Evolutionary conservation across 2,113 vertebrate species (phyloP), one percentile per base, ranked within the genome.

Genomic region (Dasyornis broadbenti): DNA sequence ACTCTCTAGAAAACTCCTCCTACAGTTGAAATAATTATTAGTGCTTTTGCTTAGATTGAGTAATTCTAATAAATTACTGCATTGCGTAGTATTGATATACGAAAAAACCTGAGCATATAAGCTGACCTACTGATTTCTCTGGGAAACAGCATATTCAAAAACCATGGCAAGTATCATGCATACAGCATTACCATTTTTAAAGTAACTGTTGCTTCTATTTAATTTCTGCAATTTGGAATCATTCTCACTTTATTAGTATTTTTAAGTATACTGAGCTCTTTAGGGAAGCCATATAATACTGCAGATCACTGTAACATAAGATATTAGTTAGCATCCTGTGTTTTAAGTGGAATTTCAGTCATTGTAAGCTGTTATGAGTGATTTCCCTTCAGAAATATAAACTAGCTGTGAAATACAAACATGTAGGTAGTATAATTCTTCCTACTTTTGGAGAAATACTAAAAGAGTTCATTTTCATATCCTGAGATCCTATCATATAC

Each of bases 21-120:
- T 81, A 35, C 11, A 68, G 15, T 7, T 93, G 33, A 80, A 81
- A 54, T 75, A 78, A 89, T 66, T 71, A 35, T 47, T 11, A 3
- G 19, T 49, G 7, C 47, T 92, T 91, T 96, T 96, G 69, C 60
- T 86, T 70, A 91, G 37, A 61, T 76, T 94, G 89, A 93, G 52
- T 89, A n/a, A 69, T 78, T 93, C 83, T 87, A 89, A 91, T 57
- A 73, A 45, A 73, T 53, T 88, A 60, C 82, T 82, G n/a, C 24
- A 66, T 77, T 91, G n/a, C 37, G 4, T 27, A 33, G 9, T 65
- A 45, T 53, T 80, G 63, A 61, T 91, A 30, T 4, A 40, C 57
- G n/a, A 69, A 63, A 90, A 45, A 76, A 40, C 2, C 23, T 82
- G 64, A 37, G 26, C 2, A 30, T 70, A 49, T 72, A 45, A 80